A percentile compares a stretch with the other conserved stretches of the same genome.
Evolutionary conservation across 2,113 vertebrate species (phyloP).

Genomic region (Rhinolophus ferrumequinum): DNA sequence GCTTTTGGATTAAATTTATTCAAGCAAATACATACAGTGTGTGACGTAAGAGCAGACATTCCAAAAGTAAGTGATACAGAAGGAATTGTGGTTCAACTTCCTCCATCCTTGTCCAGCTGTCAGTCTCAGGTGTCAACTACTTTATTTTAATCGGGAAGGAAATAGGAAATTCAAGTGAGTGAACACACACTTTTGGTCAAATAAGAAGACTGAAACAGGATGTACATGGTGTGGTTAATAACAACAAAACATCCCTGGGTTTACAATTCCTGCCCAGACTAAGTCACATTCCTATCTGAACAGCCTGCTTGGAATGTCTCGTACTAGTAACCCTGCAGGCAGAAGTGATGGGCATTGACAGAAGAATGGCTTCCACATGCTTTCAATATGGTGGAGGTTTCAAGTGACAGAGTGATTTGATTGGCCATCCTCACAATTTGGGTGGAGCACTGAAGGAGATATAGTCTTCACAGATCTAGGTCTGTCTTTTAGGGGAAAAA

Average conservation of each 20-base stretch:
- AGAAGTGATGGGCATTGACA: neutral
- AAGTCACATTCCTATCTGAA: conserved; percentile 87
- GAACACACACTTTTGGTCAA: conserved; percentile 24
- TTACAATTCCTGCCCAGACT: conserved; percentile 84
- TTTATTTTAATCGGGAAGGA: conserved; percentile 56
- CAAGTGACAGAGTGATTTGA: neutral
- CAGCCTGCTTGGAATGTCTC: conserved; percentile 85
- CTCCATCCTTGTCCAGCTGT: neutral
- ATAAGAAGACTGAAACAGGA: conserved; percentile 43
- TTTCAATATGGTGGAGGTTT: conserved; percentile 24
- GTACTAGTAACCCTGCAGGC: conserved; percentile 56
- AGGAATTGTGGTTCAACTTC: conserved; percentile 4
- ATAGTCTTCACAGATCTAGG: neutral
- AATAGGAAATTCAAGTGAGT: conserved; percentile 45
- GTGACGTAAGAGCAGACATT: neutral
- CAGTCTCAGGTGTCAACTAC: neutral
- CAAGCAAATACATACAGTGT: neutral
- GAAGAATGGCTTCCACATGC: conserved; percentile 24
- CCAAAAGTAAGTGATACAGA: conserved; percentile 9
- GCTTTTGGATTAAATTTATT: neutral
- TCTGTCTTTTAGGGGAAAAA: neutral
- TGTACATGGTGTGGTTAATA: conserved; percentile 76
- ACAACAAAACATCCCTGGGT: conserved; percentile 78
- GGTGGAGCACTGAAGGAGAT: neutral
- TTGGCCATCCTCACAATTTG: neutral